Percentiles rank a stretch among this genome's conserved stretches.
Evolutionary conservation across 2,888 invertebrate genomes (phyloP).

Genomic region (Hymenopus coronatus): DNA sequence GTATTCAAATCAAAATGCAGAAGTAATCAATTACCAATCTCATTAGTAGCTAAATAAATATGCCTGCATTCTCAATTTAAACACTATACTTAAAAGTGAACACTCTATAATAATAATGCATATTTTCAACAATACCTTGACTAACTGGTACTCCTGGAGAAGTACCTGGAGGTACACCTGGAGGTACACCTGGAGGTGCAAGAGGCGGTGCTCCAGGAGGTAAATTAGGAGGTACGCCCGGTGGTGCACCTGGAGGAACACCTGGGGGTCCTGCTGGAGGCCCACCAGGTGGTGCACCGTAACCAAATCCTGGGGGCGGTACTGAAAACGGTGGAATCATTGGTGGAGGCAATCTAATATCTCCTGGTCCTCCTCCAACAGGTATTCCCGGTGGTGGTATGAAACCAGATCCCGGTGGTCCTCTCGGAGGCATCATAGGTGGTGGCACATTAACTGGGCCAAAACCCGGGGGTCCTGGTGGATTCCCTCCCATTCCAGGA

Average conservation of each 20-base stretch:
- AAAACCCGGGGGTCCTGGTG: neutral
- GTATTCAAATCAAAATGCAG: no score
- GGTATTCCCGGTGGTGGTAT: conserved; percentile 37
- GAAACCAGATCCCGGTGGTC: conserved; percentile 33
- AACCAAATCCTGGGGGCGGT: conserved; percentile 73
- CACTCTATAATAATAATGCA: no score
- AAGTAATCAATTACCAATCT: no score
- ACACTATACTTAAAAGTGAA: no score
- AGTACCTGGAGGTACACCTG: neutral
- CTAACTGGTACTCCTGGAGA: neutral
- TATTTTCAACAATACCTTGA: neutral
- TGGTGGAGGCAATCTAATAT: conserved; percentile 41
- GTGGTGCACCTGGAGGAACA: conserved; percentile 2
- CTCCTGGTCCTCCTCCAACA: conserved; percentile 20
- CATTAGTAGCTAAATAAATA: no score
- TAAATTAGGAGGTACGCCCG: neutral
- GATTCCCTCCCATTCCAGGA: neutral
- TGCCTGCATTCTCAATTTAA: no score
- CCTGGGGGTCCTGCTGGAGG: neutral
- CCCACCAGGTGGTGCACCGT: conserved; percentile 37
- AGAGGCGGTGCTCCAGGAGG: conserved; percentile 34
- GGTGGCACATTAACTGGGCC: conserved; percentile 12
- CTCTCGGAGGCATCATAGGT: conserved; percentile 17
- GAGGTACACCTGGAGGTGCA: conserved; percentile 32
- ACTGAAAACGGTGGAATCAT: conserved; percentile 71